Evolutionary conservation across 2,888 invertebrate genomes (phyloP).

Genomic region (Caenorhabditis auriculariae): DNA sequence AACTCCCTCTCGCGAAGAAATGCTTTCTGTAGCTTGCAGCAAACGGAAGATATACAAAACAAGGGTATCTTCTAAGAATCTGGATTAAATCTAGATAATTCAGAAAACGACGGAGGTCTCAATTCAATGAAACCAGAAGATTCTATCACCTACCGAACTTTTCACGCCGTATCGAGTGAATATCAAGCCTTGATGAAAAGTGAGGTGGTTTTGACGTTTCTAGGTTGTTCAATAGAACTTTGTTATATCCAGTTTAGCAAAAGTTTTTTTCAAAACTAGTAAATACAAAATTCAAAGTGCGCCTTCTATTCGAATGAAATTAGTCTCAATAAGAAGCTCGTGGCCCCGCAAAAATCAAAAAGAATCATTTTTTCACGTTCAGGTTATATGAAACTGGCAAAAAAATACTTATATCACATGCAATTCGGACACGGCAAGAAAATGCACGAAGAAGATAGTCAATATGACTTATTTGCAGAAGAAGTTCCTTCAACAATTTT

Average conservation of each 20-base stretch:
- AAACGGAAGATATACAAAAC: constrained; percentile 15
- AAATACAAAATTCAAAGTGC: too few species aligned
- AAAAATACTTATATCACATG: constrained; percentile 44
- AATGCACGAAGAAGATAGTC: constrained; percentile 28
- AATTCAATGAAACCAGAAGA: background rate
- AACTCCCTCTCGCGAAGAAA: constrained; percentile 26
- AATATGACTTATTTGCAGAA: constrained; percentile 47
- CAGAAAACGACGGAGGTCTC: background rate
- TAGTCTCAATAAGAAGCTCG: too few species aligned
- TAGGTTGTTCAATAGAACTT: too few species aligned
- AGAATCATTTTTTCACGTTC: too few species aligned
- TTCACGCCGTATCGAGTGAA: constrained; percentile 21
- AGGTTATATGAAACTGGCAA: constrained; percentile 54
- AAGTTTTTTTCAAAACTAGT: constrained; percentile 1
- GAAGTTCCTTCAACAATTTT: constrained; percentile 5
- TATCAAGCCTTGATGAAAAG: constrained; percentile 33
- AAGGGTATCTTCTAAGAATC: constrained; percentile 10
- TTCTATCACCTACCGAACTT: constrained; percentile 19
- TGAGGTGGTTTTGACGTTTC: too few species aligned
- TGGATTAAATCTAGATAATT: constrained; percentile 7
- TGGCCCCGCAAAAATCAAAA: too few species aligned
- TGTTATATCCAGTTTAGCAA: too few species aligned
- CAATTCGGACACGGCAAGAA: constrained; percentile 38
- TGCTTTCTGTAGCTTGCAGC: constrained; percentile 35
- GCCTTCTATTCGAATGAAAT: too few species aligned